phyloP scores from a whole-genome alignment of 2,113 vertebrate species.

The Camarhynchus parvulus region DNA sequence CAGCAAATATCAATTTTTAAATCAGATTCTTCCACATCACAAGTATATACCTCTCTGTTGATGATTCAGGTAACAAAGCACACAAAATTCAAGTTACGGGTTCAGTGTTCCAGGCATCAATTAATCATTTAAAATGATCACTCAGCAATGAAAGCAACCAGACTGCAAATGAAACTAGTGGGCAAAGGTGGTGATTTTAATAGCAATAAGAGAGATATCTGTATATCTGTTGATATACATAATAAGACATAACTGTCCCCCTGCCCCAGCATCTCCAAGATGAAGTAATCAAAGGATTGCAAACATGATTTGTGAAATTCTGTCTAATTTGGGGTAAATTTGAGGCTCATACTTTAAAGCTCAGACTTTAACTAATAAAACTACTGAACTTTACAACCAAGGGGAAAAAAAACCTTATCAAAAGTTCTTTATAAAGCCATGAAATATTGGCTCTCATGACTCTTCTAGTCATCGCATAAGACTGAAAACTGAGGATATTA shows the following conservation, averaged over 20 bases:
- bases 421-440: not conserved
- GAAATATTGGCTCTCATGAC: not conserved
- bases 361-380: not conserved
- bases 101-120: not conserved
- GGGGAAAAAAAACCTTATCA: not conserved
- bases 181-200: not conserved
- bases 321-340: not conserved
- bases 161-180: not conserved
- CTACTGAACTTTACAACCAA: not conserved
- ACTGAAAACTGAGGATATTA: not conserved
- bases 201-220: not conserved
- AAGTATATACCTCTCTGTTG: not conserved
- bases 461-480: not conserved
- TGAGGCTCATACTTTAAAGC: not conserved
- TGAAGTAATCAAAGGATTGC: not conserved
- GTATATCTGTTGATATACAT: not conserved
- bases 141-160: not conserved
- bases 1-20: not conserved
- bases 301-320: not conserved
- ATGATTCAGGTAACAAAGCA: not conserved
- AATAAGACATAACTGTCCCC: accelerated
- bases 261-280: not conserved
- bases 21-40: not conserved
- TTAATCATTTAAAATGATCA: not conserved
- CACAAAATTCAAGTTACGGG: not conserved